These are phyloP conservation scores for Prenolepis imparis DNA, from an alignment of 2,888 invertebrate species.

Conservation along the genomic window DNA sequence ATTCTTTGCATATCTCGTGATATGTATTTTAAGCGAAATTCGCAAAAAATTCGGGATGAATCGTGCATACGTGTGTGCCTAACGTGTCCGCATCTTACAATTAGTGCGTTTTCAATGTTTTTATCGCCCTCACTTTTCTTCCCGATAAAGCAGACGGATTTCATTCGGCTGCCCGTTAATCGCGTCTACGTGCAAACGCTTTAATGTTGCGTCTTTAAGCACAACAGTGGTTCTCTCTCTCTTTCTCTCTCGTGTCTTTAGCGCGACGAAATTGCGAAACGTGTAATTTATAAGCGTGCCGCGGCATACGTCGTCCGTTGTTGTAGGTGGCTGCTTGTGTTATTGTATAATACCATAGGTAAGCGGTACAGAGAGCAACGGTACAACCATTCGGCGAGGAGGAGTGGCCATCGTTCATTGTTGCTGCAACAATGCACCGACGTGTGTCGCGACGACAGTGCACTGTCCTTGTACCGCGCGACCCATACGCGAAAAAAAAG, in stretches of 20 bases:
- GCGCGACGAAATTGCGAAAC: conserved; percentile 64
- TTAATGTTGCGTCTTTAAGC: conserved; percentile 29
- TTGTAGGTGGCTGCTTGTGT: conserved; percentile 65
- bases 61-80: no score
- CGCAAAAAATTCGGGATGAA: background rate
- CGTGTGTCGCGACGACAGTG: conserved; percentile 44
- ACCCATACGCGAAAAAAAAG: conserved; percentile 29
- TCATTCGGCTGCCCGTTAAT: conserved; percentile 17
- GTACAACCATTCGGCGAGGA: conserved; percentile 55
- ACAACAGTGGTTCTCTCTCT: background rate
- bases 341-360: conserved; percentile 37
- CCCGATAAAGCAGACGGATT: background rate
- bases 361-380: conserved; percentile 60
- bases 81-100: background rate
- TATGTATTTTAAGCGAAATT: background rate
- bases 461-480: conserved; percentile 64
- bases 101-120: background rate
- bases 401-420: conserved; percentile 65
- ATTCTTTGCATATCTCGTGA: background rate
- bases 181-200: conserved; percentile 18
- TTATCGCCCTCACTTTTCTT: background rate
- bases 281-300: conserved; percentile 69
- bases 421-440: conserved; percentile 66
- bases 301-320: conserved; percentile 51
- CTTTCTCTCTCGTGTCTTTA: conserved; percentile 18